Conservation (phyloP, 2,113 vertebrate species). For the Chaetodon auriga region DNA sequence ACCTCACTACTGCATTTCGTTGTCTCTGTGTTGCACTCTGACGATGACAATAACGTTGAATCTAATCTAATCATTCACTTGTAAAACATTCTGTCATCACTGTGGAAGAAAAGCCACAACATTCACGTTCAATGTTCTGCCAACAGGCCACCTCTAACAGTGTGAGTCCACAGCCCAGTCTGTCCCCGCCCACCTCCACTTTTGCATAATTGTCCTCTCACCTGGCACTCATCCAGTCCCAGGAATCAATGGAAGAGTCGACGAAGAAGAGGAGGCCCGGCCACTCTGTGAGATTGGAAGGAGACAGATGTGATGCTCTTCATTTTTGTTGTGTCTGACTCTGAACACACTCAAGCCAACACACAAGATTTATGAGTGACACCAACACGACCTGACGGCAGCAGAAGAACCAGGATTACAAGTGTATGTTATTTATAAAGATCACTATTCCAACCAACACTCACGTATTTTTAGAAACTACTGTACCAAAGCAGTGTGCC, state of each 20-base stretch:
- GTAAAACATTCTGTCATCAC: background rate
- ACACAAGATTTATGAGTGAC: constrained; percentile 22
- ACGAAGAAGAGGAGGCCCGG: constrained; percentile 30
- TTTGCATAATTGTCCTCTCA: constrained; percentile 53
- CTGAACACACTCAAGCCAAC: constrained; percentile 21
- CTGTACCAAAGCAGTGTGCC: background rate
- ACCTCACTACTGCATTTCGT: too few species aligned
- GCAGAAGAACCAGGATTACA: constrained; percentile 2
- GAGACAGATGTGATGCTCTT: constrained; percentile 42
- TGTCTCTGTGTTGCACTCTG: too few species aligned
- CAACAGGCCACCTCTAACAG: background rate
- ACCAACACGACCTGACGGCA: constrained; percentile 6
- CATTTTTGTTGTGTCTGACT: constrained; percentile 8
- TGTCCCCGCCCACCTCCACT: constrained; percentile 11
- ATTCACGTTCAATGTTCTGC: background rate
- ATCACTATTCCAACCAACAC: constrained; percentile 1
- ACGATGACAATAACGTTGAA: too few species aligned
- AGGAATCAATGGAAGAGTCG: constrained; percentile 55
- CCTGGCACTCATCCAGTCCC: constrained; percentile 27
- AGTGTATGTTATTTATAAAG: constrained; percentile 10
- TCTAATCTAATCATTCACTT: too few species aligned
- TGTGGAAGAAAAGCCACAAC: background rate
- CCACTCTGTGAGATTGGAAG: constrained; percentile 65
- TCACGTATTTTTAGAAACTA: constrained; percentile 8
- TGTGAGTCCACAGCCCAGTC: background rate